Conservation (phyloP, 2,888 invertebrate species). For the Caenorhabditis sulstoni region DNA sequence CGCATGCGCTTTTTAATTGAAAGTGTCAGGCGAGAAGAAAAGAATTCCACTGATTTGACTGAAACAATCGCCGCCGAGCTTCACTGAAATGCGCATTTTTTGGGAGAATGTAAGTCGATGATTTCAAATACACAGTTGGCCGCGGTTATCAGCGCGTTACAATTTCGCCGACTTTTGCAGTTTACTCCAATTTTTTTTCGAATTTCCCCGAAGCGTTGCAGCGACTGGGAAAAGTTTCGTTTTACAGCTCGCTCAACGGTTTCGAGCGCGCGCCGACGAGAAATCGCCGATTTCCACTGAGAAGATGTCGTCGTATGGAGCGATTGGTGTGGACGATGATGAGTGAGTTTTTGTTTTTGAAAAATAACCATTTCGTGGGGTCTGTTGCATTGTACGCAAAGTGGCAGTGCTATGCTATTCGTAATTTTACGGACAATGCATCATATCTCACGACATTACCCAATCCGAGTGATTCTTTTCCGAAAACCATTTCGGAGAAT, state of each 20-base stretch:
- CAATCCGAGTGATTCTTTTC: slow-evolving; percentile 25
- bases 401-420: background rate
- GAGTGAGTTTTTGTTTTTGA: slow-evolving; percentile 61
- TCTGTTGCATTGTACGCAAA: no score
- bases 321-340: slow-evolving; percentile 69
- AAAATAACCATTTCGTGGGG: background rate
- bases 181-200: slow-evolving; percentile 17
- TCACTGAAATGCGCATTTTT: slow-evolving; percentile 5
- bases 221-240: no score
- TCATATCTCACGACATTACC: no score
- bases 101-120: slow-evolving; percentile 24
- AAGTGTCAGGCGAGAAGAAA: background rate
- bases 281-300: slow-evolving; percentile 16
- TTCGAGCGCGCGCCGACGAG: slow-evolving; percentile 21
- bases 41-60: no score
- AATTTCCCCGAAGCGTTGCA: background rate
- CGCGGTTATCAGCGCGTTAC: background rate
- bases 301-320: slow-evolving; percentile 73
- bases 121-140: background rate
- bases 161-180: slow-evolving; percentile 35
- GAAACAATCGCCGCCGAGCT: background rate
- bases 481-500: slow-evolving; percentile 4
- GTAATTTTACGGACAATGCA: no score
- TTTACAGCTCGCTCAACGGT: slow-evolving; percentile 35
- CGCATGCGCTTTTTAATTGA: background rate